Evolutionary conservation across 1,140 invertebrate genomes (phyloP).

Genomic region (Helicorthomorpha holstii): DNA sequence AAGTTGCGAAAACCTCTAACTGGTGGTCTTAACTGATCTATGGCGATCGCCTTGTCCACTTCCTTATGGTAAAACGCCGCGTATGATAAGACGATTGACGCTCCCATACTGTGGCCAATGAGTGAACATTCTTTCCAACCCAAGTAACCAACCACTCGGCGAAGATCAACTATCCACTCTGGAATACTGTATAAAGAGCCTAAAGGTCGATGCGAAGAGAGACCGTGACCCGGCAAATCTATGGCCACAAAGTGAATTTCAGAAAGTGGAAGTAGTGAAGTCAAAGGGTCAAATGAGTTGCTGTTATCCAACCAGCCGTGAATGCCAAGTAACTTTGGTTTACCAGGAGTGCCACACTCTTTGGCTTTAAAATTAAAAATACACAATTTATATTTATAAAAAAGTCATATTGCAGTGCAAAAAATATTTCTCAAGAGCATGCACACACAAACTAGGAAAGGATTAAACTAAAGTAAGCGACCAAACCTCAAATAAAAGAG

Average conservation of each 20-base stretch:
- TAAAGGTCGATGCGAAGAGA: neutral
- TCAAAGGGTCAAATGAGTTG: slow-evolving; percentile 52
- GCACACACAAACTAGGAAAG: no score
- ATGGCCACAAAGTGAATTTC: neutral
- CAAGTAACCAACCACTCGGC: neutral
- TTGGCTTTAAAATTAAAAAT: neutral
- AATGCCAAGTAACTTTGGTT: slow-evolving; percentile 43
- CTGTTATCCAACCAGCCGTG: slow-evolving; percentile 79
- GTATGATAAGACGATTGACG: neutral
- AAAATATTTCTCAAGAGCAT: no score
- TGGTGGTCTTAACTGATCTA: neutral
- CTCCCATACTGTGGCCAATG: neutral
- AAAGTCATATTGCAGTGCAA: no score
- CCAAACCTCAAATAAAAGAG: no score
- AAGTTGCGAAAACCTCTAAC: neutral
- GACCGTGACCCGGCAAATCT: neutral
- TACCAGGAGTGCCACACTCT: slow-evolving; percentile 38
- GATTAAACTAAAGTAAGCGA: no score
- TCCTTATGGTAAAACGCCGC: neutral
- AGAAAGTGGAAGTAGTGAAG: neutral
- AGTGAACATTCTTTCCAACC: neutral
- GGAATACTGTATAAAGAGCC: neutral
- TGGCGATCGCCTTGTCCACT: neutral
- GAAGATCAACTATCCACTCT: neutral
- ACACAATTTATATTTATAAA: no score